A percentile compares a stretch with the other conserved stretches of the same genome.
Conservation (phyloP, 2,797 vertebrate genomes). For the Betta splendens region DNA sequence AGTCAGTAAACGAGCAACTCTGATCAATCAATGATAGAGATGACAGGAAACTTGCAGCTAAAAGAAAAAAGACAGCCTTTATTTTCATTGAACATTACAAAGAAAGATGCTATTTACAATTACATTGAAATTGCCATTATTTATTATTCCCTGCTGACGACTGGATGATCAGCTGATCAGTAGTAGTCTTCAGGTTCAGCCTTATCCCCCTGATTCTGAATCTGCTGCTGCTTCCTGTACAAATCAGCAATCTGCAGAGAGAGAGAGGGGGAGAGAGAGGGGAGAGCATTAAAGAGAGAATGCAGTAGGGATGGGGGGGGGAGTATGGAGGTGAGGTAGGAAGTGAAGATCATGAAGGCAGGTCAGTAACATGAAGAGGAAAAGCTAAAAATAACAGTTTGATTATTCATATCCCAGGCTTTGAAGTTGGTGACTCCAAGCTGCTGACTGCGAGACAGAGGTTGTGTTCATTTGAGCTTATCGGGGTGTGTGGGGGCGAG, state of each 20-base stretch:
- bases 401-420: slow-evolving; percentile 65
- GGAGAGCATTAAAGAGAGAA: not conserved
- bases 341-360: slow-evolving; percentile 47
- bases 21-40: slow-evolving; percentile 41
- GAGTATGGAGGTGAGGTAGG: not conserved
- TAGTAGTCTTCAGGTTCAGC: slow-evolving; percentile 84
- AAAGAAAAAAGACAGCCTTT: slow-evolving; percentile 47
- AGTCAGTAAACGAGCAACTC: slow-evolving; percentile 5
- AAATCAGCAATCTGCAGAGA: slow-evolving; percentile 85
- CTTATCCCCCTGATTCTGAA: slow-evolving; percentile 88
- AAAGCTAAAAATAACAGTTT: slow-evolving; percentile 68
- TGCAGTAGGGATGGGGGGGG: slow-evolving; percentile 5
- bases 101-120: slow-evolving; percentile 71
- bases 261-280: slow-evolving; percentile 9
- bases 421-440: slow-evolving; percentile 63
- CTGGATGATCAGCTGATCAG: slow-evolving; percentile 81
- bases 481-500: slow-evolving; percentile 5
- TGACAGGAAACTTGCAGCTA: slow-evolving; percentile 42
- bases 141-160: slow-evolving; percentile 17
- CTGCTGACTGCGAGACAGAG: slow-evolving; percentile 50
- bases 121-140: slow-evolving; percentile 29
- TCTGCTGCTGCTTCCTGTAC: slow-evolving; percentile 91
- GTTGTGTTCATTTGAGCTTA: slow-evolving; percentile 45
- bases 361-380: slow-evolving; percentile 60
- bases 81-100: slow-evolving; percentile 64